Percentiles rank a stretch among this genome's conserved stretches.
These are phyloP conservation scores for Thereuonema tuberculata DNA, from an alignment of 1,140 invertebrate genomes.

Conservation along the genomic window DNA sequence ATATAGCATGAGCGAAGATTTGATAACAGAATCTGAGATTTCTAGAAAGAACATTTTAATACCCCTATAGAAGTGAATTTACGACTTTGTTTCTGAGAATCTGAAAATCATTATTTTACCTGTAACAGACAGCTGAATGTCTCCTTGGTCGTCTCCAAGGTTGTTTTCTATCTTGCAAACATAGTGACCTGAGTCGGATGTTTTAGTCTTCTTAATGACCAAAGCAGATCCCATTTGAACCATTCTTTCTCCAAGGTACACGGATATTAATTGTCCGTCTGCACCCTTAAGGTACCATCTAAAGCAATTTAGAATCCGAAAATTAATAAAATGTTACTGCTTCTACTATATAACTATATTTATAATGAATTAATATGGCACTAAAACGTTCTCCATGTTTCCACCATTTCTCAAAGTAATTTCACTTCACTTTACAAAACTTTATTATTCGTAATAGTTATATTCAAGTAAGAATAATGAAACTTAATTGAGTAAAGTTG, in stretches of 20 bases:
- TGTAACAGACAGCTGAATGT: constrained; percentile 33
- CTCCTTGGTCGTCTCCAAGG: constrained; percentile 31
- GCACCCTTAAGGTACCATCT: not conserved
- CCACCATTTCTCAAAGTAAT: not conserved
- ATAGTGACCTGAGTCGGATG: constrained; percentile 35
- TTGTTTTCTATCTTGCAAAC: constrained; percentile 32
- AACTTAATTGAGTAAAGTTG: too few relatives aligned
- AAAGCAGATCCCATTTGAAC: constrained; percentile 11
- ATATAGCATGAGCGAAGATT: too few relatives aligned
- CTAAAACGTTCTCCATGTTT: not conserved
- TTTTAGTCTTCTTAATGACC: constrained; percentile 25
- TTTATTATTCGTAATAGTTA: too few relatives aligned
- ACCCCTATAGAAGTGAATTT: not conserved
- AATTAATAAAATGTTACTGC: too few relatives aligned
- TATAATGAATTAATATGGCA: not conserved
- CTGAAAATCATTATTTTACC: constrained; percentile 24
- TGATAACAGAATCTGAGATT: too few relatives aligned
- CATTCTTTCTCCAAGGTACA: not conserved
- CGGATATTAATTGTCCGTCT: not conserved
- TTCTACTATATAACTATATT: too few relatives aligned
- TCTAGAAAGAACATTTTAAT: too few relatives aligned
- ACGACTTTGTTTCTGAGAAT: too few relatives aligned
- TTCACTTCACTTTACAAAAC: too few relatives aligned
- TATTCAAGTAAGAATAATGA: too few relatives aligned
- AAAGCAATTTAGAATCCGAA: too few relatives aligned